phyloP scores from a whole-genome alignment of 2,113 vertebrate species.

The Mormyrus lacerda region DNA sequence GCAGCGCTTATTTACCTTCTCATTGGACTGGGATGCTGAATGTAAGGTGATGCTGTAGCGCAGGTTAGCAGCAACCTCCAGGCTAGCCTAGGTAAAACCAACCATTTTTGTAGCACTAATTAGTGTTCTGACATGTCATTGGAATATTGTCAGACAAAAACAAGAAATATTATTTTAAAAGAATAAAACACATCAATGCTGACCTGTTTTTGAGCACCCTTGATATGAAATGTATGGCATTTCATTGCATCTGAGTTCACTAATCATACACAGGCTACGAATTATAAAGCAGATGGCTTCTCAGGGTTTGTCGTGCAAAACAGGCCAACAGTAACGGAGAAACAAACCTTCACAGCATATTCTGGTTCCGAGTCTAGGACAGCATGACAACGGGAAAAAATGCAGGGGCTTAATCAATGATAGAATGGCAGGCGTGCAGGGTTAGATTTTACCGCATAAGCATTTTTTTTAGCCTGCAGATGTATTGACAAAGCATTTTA shows the following conservation, averaged over 20 bases:
- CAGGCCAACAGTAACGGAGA: neutral
- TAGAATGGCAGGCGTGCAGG: neutral
- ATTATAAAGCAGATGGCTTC: neutral
- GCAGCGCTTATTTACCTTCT: neutral
- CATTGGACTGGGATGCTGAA: neutral
- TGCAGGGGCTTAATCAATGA: neutral
- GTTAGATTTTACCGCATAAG: neutral
- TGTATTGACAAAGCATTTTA: neutral
- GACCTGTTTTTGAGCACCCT: neutral
- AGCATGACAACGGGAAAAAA: neutral
- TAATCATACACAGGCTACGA: neutral
- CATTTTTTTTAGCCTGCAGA: neutral
- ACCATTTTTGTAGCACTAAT: neutral
- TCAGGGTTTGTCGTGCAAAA: neutral
- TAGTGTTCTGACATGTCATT: neutral
- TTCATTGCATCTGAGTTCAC: neutral
- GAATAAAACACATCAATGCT: neutral
- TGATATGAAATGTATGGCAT: neutral
- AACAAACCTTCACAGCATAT: neutral
- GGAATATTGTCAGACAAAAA: neutral
- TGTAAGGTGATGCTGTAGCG: neutral
- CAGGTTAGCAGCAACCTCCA: neutral
- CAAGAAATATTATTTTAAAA: neutral
- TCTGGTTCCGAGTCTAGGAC: neutral
- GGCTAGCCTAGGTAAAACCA: neutral